These are phyloP conservation scores for Phorcus lineatus DNA, from an alignment of 2,888 invertebrate species.

Conservation along the genomic window DNA sequence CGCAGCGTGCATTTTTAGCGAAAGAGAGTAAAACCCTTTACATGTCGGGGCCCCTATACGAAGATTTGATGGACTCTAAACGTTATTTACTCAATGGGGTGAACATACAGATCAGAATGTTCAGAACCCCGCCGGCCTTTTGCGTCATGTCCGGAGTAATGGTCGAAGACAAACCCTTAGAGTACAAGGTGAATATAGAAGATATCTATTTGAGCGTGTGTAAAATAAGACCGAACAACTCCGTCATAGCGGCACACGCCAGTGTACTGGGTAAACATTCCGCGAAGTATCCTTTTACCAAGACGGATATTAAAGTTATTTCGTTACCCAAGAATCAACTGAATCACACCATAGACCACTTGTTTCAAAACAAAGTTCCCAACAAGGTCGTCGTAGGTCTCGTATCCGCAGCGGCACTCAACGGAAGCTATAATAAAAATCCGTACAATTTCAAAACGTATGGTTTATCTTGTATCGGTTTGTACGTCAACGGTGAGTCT, in stretches of 20 bases:
- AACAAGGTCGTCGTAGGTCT: conserved; percentile 17
- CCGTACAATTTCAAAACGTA: conserved; percentile 26
- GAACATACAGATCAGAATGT: conserved; percentile 24
- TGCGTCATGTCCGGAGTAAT: not conserved
- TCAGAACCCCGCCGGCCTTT: not conserved
- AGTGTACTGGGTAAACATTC: conserved; percentile 1
- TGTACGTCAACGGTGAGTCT: conserved; percentile 23
- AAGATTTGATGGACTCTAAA: conserved; percentile 21
- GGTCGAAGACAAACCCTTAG: not conserved
- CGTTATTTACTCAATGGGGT: conserved; percentile 32
- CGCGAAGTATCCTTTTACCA: conserved; percentile 27
- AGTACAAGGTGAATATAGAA: not conserved
- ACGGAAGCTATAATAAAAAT: conserved; percentile 25
- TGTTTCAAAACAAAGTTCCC: conserved; percentile 6
- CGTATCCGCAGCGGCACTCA: conserved; percentile 10
- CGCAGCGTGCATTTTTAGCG: not conserved
- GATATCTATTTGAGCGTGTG: conserved; percentile 19
- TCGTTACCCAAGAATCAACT: conserved; percentile 6
- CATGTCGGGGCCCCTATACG: conserved; percentile 25
- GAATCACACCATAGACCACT: not conserved
- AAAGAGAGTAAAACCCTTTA: conserved; percentile 16
- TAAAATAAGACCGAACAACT: conserved; percentile 13
- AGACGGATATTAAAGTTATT: not conserved
- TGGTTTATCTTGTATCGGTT: not conserved
- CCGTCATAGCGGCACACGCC: conserved; percentile 14